Evolutionary conservation across 2,797 vertebrate species (phyloP).

Genomic region (Masticophis lateralis): DNA sequence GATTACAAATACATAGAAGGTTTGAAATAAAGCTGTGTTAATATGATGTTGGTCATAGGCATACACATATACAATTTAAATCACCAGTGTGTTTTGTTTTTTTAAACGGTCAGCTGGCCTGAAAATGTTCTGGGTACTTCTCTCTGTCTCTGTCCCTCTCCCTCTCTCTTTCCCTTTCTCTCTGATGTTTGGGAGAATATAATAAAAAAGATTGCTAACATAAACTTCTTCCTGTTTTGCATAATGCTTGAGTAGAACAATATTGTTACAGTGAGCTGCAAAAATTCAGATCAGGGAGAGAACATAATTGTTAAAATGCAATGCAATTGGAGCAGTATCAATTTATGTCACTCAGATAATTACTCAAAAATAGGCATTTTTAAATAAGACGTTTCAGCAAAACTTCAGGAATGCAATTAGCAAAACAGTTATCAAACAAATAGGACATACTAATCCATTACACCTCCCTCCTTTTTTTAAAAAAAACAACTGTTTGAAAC

Average conservation of each 20-base stretch:
- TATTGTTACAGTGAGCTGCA: neutral
- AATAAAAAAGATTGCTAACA: neutral
- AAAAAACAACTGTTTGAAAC: neutral
- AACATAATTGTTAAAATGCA: neutral
- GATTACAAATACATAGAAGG: neutral
- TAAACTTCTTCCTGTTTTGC: neutral
- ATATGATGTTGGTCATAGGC: neutral
- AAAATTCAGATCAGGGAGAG: neutral
- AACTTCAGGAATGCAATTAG: neutral
- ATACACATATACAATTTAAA: neutral
- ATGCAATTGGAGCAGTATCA: neutral
- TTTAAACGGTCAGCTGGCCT: neutral
- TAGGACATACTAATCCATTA: neutral
- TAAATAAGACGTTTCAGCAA: neutral
- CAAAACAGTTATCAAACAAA: neutral
- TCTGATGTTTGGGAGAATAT: no score
- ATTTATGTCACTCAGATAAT: neutral
- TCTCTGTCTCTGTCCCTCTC: neutral
- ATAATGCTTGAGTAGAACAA: neutral
- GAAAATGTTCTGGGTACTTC: neutral
- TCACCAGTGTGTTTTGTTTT: neutral
- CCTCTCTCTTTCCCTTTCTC: no score
- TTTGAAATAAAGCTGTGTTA: neutral
- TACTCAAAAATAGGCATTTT: neutral
- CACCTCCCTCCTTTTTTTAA: rapidly evolving